phyloP scores from a whole-genome alignment of 2,113 vertebrate genomes.

The Gorsachius goisagi region DNA sequence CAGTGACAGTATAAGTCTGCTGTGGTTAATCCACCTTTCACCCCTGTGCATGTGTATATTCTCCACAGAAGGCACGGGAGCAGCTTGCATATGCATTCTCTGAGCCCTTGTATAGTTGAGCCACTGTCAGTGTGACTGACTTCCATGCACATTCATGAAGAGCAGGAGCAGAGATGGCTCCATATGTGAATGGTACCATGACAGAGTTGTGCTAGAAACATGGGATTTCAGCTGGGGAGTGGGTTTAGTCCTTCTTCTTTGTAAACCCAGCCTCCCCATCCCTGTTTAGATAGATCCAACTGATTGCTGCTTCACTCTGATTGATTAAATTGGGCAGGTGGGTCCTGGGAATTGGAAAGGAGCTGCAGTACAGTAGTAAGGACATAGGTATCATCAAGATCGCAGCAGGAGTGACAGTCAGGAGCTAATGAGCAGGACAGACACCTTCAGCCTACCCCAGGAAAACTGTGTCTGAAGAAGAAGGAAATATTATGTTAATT shows the following conservation, averaged over 20 bases:
- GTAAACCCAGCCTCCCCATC: background rate
- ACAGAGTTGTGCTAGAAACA: background rate
- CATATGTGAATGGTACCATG: background rate
- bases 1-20: background rate
- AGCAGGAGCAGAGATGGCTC: background rate
- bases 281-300: background rate
- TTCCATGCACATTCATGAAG: background rate
- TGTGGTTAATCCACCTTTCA: background rate
- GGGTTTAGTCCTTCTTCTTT: background rate
- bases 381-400: background rate
- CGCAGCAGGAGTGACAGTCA: background rate
- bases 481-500: background rate
- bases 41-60: background rate
- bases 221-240: background rate
- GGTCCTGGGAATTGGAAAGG: background rate
- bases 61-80: background rate
- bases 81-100: background rate
- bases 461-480: background rate
- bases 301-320: background rate
- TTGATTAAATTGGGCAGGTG: background rate
- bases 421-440: background rate
- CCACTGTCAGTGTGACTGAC: background rate
- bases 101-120: background rate
- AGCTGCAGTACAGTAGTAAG: background rate
- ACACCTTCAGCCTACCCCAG: background rate